Base-by-base conservation (phyloP, 2,113 vertebrate genomes). In the Corydoras sp. region DNA sequence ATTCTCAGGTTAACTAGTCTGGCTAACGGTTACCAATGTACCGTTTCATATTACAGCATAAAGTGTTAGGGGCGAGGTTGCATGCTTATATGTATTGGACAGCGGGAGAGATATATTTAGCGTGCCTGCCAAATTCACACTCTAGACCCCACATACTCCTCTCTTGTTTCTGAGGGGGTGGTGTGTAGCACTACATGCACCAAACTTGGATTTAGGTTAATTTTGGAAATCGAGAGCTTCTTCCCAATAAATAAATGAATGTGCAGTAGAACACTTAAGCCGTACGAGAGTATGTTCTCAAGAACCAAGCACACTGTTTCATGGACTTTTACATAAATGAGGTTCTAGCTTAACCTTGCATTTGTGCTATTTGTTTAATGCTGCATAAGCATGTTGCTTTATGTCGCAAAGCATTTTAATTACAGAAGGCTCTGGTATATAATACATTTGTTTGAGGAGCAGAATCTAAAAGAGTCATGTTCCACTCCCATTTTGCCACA, bases 101-200 rank as follows among this genome's bases (percentile, higher is more conserved):
- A 66, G 66, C 70, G 55, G 66, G 54, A 58, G 74, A 72, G 74
- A 72, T 82, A 82, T 82, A 78, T 78, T 77, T 81, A 83, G 82
- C 65, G 59, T 35, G 54, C 12, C n/a, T 65, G 35, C 59, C 65
- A 66, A 79, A 69, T 62, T 14, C 51, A 70, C 58, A 62, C 11
- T 76, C 15, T 15, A 73, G 48, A 63, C 60, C 58, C 31, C 30
- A 71, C 51, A 43, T 48, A 13, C n/a, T 68, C 72, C 53, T 70
- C 69, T 67, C 69, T 73, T 14, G 50, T 69, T 77, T 75, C 70
- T 50, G n/a, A 54, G 31, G 53, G 60, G 77, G 71, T 65, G 48
- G 35, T 72, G 53, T 50, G 11, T 30, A 3, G 54, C 7, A 62
- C 63, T n/a, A 53, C 55, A 69, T 14, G 4, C 13, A 31, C 55